Evolutionary conservation across 1,140 invertebrate species (phyloP).

Genomic region (Neodiprion fabricii): DNA sequence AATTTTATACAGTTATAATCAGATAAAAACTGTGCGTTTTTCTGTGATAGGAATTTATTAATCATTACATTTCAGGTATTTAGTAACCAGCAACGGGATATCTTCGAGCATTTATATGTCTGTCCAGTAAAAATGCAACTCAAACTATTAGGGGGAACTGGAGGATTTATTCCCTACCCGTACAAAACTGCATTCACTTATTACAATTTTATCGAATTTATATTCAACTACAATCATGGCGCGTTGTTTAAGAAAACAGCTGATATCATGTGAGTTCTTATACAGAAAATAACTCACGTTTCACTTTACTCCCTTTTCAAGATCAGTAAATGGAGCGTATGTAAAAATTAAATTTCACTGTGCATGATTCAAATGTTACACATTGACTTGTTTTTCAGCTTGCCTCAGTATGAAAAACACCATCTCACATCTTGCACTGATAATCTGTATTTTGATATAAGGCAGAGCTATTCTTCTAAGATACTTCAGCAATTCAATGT

Average conservation of each 20-base stretch:
- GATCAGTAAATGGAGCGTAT: too few relatives aligned
- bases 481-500: constrained; percentile 91
- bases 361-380: not conserved
- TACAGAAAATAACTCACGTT: constrained; percentile 10
- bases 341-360: too few relatives aligned
- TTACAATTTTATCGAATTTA: constrained; percentile 40
- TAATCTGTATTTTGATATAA: constrained; percentile 68
- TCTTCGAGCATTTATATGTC: constrained; percentile 74
- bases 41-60: not conserved
- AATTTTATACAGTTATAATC: not conserved
- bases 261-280: constrained; percentile 62
- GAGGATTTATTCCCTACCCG: constrained; percentile 36
- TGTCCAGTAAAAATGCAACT: constrained; percentile 73
- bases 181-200: constrained; percentile 37
- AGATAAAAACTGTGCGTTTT: not conserved
- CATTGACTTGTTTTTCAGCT: constrained; percentile 62
- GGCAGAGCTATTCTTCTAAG: constrained; percentile 76
- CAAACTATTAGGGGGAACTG: constrained; percentile 65
- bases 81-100: constrained; percentile 39
- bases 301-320: too few relatives aligned
- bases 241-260: constrained; percentile 58
- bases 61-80: constrained; percentile 12
- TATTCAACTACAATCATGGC: constrained; percentile 50
- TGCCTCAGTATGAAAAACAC: constrained; percentile 80
- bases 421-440: constrained; percentile 68